phyloP scores from a whole-genome alignment of 2,113 vertebrate species.

The Phylloscopus trochilus region DNA sequence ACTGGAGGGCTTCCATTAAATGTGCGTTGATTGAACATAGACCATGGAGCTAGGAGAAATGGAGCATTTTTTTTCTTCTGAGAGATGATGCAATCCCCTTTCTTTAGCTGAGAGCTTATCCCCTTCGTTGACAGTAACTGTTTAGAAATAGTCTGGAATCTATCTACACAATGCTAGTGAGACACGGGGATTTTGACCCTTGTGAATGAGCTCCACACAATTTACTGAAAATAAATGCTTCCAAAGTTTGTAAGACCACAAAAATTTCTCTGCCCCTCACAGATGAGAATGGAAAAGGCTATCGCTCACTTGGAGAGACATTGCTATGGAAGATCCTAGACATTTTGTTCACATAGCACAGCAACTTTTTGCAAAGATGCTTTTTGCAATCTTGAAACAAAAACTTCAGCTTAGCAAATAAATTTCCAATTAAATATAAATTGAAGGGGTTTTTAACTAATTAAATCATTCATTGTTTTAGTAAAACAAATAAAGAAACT shows the following conservation, averaged over 20 bases:
- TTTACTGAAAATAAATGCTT: conserved; percentile 49
- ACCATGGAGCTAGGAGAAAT: conserved; percentile 63
- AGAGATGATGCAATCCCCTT: conserved; percentile 75
- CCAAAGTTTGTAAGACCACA: conserved; percentile 30
- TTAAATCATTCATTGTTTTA: conserved; percentile 48
- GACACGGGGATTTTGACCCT: background rate
- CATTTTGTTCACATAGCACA: conserved; percentile 44
- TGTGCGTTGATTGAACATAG: conserved; percentile 78
- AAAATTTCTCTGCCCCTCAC: background rate
- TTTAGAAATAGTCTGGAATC: conserved; percentile 51
- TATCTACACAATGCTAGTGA: conserved; percentile 18
- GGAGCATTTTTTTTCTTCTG: conserved; percentile 45
- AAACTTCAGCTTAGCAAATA: conserved; percentile 50
- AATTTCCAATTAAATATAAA: conserved; percentile 38
- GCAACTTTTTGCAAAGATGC: no score
- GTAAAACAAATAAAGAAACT: conserved; percentile 55
- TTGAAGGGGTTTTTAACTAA: conserved; percentile 54
- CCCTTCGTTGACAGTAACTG: conserved; percentile 54
- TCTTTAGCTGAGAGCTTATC: conserved; percentile 65
- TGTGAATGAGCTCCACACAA: conserved; percentile 18
- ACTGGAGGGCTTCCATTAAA: conserved; percentile 83
- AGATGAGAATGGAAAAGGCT: conserved; percentile 37
- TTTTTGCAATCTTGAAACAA: conserved; percentile 52
- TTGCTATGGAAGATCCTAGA: conserved; percentile 49
- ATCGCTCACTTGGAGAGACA: conserved; percentile 12